A percentile compares a stretch with the other conserved stretches of the same genome.
Conservation (phyloP, 2,797 vertebrate genomes). For the Cuniculus paca region DNA sequence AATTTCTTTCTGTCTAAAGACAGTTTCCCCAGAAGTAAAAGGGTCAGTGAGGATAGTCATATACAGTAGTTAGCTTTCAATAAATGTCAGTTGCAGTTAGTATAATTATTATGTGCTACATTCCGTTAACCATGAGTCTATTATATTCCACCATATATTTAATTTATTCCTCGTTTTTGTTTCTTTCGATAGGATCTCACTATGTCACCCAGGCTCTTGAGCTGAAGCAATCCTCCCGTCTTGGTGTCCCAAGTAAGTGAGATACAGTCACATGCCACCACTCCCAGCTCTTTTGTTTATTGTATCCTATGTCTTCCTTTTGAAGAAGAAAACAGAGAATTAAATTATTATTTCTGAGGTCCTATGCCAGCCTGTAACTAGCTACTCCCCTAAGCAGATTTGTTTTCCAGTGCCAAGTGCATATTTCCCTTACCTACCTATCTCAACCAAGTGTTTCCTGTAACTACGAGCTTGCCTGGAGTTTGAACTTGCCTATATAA, state of each 20-base stretch:
- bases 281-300: background rate
- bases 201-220: background rate
- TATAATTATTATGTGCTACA: background rate
- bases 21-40: background rate
- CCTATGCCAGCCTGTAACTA: too few relatives aligned
- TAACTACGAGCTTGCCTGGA: too few relatives aligned
- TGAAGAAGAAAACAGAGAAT: too few relatives aligned
- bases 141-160: background rate
- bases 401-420: too few relatives aligned
- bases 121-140: background rate
- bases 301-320: background rate
- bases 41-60: background rate
- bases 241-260: background rate
- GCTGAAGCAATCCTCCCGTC: background rate
- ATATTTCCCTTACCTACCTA: too few relatives aligned
- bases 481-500: too few relatives aligned
- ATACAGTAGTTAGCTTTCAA: background rate
- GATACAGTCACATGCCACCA: background rate
- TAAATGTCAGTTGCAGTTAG: background rate
- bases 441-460: too few relatives aligned
- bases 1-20: background rate
- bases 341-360: too few relatives aligned
- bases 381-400: too few relatives aligned
- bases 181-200: background rate
- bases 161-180: background rate